Conservation (phyloP, 2,888 invertebrate genomes). For the Elegia similella region DNA sequence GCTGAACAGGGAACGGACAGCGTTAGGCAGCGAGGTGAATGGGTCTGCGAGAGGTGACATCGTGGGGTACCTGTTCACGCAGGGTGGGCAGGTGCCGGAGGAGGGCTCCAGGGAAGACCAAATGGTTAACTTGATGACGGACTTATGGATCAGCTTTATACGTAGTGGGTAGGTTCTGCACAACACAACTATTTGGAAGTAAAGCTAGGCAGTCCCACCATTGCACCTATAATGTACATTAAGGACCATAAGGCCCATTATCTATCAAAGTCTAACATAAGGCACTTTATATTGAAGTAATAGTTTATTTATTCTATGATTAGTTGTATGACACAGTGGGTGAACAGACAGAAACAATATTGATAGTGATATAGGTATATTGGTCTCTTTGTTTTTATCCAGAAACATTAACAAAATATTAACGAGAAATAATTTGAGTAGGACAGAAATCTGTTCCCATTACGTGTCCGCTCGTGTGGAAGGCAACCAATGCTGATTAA, state of each 20-base stretch:
- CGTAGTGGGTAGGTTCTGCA: slow-evolving; percentile 68
- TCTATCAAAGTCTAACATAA: too few species aligned
- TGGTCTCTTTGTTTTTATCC: background rate
- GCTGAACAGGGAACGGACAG: slow-evolving; percentile 64
- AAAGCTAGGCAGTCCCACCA: too few species aligned
- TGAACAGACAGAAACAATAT: background rate
- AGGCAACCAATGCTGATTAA: background rate
- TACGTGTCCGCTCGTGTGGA: background rate
- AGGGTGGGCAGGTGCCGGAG: slow-evolving; percentile 31
- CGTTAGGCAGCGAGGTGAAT: slow-evolving; percentile 46
- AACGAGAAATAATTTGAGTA: background rate
- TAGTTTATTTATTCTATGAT: too few species aligned
- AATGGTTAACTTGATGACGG: slow-evolving; percentile 41
- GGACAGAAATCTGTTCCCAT: background rate
- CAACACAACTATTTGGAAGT: too few species aligned
- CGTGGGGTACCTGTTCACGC: slow-evolving; percentile 74
- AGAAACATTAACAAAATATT: background rate
- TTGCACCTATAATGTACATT: too few species aligned
- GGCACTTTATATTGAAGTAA: too few species aligned
- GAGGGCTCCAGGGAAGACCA: slow-evolving; percentile 27
- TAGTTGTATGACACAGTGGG: too few species aligned
- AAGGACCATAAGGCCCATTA: too few species aligned
- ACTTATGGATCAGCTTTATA: slow-evolving; percentile 72
- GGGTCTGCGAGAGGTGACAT: slow-evolving; percentile 81
- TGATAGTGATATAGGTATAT: background rate